A percentile compares a stretch with the other conserved stretches of the same genome.
Evolutionary conservation across 2,888 invertebrate genomes (phyloP).

Genomic region (Tetramorium bicarinatum): DNA sequence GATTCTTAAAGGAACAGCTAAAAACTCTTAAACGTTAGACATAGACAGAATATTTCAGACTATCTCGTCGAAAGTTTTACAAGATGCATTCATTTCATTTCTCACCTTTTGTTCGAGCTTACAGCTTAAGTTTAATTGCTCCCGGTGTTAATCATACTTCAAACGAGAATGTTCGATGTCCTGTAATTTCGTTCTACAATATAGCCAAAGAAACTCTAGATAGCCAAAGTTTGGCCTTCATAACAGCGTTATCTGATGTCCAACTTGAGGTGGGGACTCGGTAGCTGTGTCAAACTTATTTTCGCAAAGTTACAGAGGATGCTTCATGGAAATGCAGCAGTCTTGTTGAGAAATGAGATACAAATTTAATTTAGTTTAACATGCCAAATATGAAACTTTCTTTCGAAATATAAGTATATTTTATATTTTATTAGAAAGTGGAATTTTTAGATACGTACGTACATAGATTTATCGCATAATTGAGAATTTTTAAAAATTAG

Average conservation of each 20-base stretch:
- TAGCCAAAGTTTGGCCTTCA: constrained; percentile 68
- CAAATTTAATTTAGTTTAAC: constrained; percentile 14
- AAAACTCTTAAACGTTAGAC: neutral
- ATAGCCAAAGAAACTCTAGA: constrained; percentile 41
- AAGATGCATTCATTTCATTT: constrained; percentile 7
- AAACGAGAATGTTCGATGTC: constrained; percentile 39
- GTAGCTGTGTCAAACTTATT: constrained; percentile 59
- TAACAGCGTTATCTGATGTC: constrained; percentile 67
- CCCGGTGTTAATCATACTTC: neutral
- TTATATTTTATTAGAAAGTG: neutral
- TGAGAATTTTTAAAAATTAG: neutral
- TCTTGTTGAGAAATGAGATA: constrained; percentile 6
- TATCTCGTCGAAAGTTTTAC: neutral
- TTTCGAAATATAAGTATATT: neutral
- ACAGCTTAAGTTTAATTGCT: neutral
- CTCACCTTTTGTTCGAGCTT: neutral
- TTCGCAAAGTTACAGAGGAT: constrained; percentile 36
- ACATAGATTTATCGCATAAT: neutral
- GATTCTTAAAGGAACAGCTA: neutral
- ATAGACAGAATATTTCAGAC: neutral
- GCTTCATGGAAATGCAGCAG: neutral
- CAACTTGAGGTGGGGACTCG: constrained; percentile 56
- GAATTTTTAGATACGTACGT: neutral
- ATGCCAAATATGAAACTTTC: neutral
- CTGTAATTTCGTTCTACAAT: constrained; percentile 28